Base-by-base conservation (phyloP, 2,113 vertebrate genomes). In the Orthonyx spaldingii region DNA sequence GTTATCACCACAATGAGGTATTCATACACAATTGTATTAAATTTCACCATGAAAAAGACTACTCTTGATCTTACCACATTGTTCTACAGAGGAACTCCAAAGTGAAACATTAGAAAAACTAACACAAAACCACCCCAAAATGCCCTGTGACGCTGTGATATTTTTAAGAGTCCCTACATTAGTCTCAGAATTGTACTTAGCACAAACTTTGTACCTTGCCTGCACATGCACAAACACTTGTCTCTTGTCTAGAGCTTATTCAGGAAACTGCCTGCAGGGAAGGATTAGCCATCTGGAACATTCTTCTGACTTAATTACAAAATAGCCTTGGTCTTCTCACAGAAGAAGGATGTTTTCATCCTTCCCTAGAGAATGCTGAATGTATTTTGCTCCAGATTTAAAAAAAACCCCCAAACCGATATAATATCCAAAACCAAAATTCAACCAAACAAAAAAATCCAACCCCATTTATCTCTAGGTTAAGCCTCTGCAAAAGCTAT, bases 171-270 rank as follows among this genome's bases (percentile, higher is more conserved):
- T 78, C 76, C 46, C 17, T 81, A 39, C 33, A 47, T 46, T 64
- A 85, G 41, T 75, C 32, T 63, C 6, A 78, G 61, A 92, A 61
- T 14, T 82, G 81, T 79, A 89, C 74, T 92, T 47, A 52, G 63
- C 79, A 91, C 85, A 94, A 96, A 79, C 68, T 84, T 77, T 92
- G 71, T 89, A 78, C 83, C 83, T 93, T 60, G 90, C 56, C 93
- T 75, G 85, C 92, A 93, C 83, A 46, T 87, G 85, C 84, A 93
- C 64, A 64, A 94, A 85, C 63, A 44, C 52, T 90, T 13, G 1
- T 74, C 42, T 86, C 44, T 89, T 79, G 59, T 87, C 82, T 75
- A 78, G 39, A 93, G 59, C 68, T 93, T 86, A 75, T 84, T 85
- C 64, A n/a, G 61, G 49, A 90, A 87, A 84, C 65, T 82, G 90